Percentiles rank a stretch among this genome's conserved stretches.
Evolutionary conservation across 1,140 invertebrate genomes (phyloP).

Genomic region (Drosophila carrolli): DNA sequence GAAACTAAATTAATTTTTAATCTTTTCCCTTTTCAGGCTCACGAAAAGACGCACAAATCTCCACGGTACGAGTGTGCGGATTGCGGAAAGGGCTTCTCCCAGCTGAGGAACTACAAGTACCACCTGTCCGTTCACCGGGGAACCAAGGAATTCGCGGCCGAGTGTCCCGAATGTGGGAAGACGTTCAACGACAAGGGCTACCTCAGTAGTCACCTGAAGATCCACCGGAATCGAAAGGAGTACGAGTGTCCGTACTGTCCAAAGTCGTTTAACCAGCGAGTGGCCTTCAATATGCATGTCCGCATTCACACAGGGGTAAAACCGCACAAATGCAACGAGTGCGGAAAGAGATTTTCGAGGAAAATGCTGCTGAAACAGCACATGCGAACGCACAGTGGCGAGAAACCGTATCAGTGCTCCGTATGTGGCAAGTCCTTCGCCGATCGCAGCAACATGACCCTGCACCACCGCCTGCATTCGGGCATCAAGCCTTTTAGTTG

Average conservation of each 20-base stretch:
- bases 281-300: constrained; percentile 93
- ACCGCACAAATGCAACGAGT: constrained; percentile 93
- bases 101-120: constrained; percentile 91
- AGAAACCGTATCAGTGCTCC: constrained; percentile 82
- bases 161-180: constrained; percentile 91
- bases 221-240: constrained; percentile 91
- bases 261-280: constrained; percentile 92
- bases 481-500: constrained; percentile 95
- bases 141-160: constrained; percentile 90
- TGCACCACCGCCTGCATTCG: constrained; percentile 91
- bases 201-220: constrained; percentile 92
- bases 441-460: constrained; percentile 92
- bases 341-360: constrained; percentile 94
- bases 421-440: constrained; percentile 87
- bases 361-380: constrained; percentile 93
- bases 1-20: no score
- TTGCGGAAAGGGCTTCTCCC: constrained; percentile 92
- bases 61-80: constrained; percentile 90
- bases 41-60: constrained; percentile 85
- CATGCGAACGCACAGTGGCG: constrained; percentile 89
- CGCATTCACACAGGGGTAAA: constrained; percentile 92
- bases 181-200: constrained; percentile 92
- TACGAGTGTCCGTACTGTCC: constrained; percentile 90
- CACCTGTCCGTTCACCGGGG: constrained; percentile 91
- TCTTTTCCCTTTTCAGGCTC: constrained; percentile 41